Evolutionary conservation across 2,888 invertebrate species (phyloP), one percentile per base, ranked within the genome.

Genomic region (Caenorhabditis afra): DNA sequence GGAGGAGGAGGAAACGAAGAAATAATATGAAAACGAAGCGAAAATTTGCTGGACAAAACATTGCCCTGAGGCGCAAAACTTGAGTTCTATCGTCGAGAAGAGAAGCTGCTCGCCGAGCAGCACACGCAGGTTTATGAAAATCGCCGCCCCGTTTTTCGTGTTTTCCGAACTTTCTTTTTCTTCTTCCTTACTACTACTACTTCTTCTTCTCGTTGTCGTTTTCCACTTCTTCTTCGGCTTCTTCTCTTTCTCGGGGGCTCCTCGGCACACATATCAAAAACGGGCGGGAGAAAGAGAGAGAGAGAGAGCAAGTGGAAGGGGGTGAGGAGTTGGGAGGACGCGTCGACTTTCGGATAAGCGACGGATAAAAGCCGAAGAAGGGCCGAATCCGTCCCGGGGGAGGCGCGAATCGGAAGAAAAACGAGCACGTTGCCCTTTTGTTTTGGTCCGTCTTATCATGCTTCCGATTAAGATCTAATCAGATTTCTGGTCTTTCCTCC

Each of bases 1-100:
- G n/a, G n/a, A n/a, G n/a, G n/a, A n/a, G n/a, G 29, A 29, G 29
- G 4, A 29, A 7, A 3, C 29, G 29, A 29, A 68, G 68, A 71
- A 71, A 71, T 62, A 71, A 73, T 64, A 73, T 73, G 64, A 73
- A 73, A 73, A 73, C 64, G 73, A 73, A 39, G 73, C 57, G 70
- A 64, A 62, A 71, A 57, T 71, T 70, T 47, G 41, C 49, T 64
- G 50, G 58, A 73, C 73, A 71, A 71, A 71, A 71, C 71, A 71
- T 55, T 71, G 62, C 62, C 71, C 71, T 71, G 71, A 62, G 71
- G 71, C 71, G 68, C 39, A 61, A 70, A 61, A 64, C 55, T 64
- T 64, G 62, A 71, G 71, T 71, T 71, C 41, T 62, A 39, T 62
- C 45, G 53, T 53, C 47, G 57, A 73, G 55, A 10, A 50, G 50